These are phyloP conservation scores for Coracias cyanogaster DNA, from an alignment of 2,797 vertebrate genomes.

Conservation along the genomic window DNA sequence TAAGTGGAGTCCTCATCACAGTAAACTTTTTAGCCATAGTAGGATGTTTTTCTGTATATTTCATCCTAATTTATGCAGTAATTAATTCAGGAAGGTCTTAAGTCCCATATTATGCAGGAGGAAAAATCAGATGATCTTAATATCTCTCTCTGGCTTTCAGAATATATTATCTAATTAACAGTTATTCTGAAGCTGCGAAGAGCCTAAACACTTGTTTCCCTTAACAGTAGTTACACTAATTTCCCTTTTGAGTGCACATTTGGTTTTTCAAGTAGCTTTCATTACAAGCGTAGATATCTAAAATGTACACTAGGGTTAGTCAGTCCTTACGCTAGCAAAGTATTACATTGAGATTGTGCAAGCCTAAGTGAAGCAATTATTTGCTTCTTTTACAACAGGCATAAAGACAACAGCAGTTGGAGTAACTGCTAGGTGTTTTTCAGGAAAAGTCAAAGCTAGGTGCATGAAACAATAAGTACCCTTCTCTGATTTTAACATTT, in stretches of 20 bases:
- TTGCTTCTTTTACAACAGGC: conserved; percentile 50
- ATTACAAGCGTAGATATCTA: conserved; percentile 63
- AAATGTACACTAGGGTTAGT: conserved; percentile 62
- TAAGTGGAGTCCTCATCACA: background rate
- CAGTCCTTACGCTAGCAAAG: conserved; percentile 58
- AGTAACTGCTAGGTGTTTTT: conserved; percentile 48
- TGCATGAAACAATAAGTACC: conserved; percentile 30
- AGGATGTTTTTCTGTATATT: background rate
- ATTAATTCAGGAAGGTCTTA: conserved; percentile 43
- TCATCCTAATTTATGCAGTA: conserved; percentile 10
- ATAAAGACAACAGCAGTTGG: conserved; percentile 19
- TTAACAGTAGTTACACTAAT: conserved; percentile 71
- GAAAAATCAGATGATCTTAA: conserved; percentile 40
- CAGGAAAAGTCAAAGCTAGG: conserved; percentile 33
- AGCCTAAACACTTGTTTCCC: conserved; percentile 76
- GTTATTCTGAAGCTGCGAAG: conserved; percentile 75
- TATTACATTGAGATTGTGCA: conserved; percentile 52
- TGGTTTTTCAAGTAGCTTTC: conserved; percentile 74
- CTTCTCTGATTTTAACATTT: conserved; percentile 5
- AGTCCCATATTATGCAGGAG: conserved; percentile 12
- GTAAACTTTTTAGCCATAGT: background rate
- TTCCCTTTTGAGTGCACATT: conserved; percentile 75
- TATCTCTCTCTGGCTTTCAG: conserved; percentile 41
- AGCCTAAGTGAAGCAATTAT: conserved; percentile 58
- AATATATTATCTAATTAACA: conserved; percentile 57